Evolutionary conservation across 1,140 invertebrate genomes (phyloP), one percentile per base, ranked within the genome.

Genomic region (Palaemon carinicauda): DNA sequence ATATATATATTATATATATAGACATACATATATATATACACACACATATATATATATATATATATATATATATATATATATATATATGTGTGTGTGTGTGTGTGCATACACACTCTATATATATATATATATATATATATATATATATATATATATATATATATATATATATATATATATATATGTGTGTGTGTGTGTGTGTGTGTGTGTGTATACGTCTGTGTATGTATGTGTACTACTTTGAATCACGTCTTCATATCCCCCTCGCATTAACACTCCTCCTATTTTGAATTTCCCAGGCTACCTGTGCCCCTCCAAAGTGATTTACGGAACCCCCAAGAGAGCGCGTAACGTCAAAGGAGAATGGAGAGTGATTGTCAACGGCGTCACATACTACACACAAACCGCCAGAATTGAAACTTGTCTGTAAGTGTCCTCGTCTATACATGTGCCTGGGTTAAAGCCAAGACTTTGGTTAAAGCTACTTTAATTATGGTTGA

Each of bases 291-390:
- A 41, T 9, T 1, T 9, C 12, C 41, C 41, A 41, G 41, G 41
- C 15, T 89, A 89, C 60, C 80, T 90, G 52, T 90, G 89, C 33
- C 89, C 89, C 17, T 83, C 78, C 24, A 69, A 89, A 17, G 88
- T 89, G 31, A 33, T 60, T 4, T 90, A 90, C 50, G 82, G 81
- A 24, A 83, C 85, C 14, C 41, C 81, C 3, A 69, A 69, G n/a
- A 83, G 90, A 41, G 90, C 90, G 3, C 73, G 78, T 9, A 90
- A 90, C 69, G 88, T 88, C 7, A 82, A 90, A 53, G 89, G 89
- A 15, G 60, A 87, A 81, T 90, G 90, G 90, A 85, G 88, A 53
- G 87, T 90, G 10, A 86, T 90, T 71, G 82, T 81, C 27, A 80
- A 89, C 65, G 84, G 82, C 21, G 53, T 81, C 9, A 51, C 65